Conservation (phyloP, 2,113 vertebrate genomes). For the Poecilia latipinna region DNA sequence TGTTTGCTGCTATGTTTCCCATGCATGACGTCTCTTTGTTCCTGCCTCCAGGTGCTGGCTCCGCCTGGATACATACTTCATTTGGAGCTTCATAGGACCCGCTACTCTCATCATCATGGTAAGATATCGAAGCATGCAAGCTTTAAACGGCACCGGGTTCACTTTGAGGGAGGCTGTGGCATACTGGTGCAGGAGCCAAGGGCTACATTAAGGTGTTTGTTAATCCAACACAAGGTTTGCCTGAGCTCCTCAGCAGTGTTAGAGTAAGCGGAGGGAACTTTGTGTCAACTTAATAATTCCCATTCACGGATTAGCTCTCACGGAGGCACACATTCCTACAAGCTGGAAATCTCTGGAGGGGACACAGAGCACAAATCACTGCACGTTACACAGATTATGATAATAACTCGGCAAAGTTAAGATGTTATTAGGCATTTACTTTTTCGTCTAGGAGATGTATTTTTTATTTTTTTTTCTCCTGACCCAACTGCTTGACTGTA, state of each 20-base stretch:
- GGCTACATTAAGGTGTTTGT: slow-evolving; percentile 29
- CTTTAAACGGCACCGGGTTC: slow-evolving; percentile 11
- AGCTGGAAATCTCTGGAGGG: slow-evolving; percentile 26
- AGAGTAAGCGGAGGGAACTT: slow-evolving; percentile 30
- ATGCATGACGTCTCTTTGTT: slow-evolving; percentile 62
- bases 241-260: slow-evolving; percentile 15
- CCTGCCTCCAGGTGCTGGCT: slow-evolving; percentile 95
- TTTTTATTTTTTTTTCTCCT: neutral
- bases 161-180: slow-evolving; percentile 7
- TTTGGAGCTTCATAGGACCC: slow-evolving; percentile 99
- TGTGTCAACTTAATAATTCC: slow-evolving; percentile 44
- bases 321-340: slow-evolving; percentile 29
- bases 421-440: slow-evolving; percentile 27
- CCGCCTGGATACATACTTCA: slow-evolving; percentile 98
- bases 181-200: slow-evolving; percentile 5
- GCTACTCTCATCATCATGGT: slow-evolving; percentile 99
- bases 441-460: slow-evolving; percentile 24
- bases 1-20: slow-evolving; percentile 37
- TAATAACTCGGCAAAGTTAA: slow-evolving; percentile 36
- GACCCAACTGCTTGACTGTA: slow-evolving; percentile 16
- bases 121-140: slow-evolving; percentile 59
- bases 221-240: slow-evolving; percentile 35
- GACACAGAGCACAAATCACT: neutral
- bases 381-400: slow-evolving; percentile 34
- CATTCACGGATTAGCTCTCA: slow-evolving; percentile 50